Conservation (phyloP, 1,140 invertebrate genomes). For the Cydia fagiglandana region DNA sequence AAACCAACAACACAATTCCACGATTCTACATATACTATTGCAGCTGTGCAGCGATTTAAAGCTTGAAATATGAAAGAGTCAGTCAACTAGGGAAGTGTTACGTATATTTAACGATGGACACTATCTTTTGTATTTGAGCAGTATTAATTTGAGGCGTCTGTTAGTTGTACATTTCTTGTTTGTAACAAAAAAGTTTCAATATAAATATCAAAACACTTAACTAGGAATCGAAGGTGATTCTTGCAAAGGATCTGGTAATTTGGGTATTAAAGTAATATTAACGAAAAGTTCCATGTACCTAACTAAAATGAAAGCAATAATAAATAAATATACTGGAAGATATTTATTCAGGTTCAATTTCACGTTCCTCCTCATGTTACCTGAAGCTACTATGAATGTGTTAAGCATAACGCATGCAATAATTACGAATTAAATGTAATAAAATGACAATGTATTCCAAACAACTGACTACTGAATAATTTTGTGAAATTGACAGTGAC, state of each 20-base stretch:
- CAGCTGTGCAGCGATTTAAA: not conserved
- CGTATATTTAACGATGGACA: slow-evolving; percentile 27
- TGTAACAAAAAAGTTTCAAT: not conserved
- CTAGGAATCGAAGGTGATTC: not conserved
- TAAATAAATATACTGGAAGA: not conserved
- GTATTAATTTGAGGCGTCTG: slow-evolving; percentile 3
- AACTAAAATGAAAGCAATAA: not conserved
- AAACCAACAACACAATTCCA: no score
- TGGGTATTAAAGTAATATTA: not conserved
- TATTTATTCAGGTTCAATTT: no score
- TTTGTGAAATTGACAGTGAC: no score
- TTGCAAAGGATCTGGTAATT: not conserved
- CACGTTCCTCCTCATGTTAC: no score
- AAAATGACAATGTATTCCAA: no score
- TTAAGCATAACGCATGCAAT: not conserved
- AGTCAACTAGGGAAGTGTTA: slow-evolving; percentile 14
- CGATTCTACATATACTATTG: no score
- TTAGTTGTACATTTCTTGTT: not conserved
- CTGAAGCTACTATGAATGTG: no score
- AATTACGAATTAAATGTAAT: not conserved
- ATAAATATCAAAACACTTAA: not conserved
- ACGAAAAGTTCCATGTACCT: not conserved
- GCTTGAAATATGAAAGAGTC: slow-evolving; percentile 14
- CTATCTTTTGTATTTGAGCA: slow-evolving; percentile 13
- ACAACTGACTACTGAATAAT: no score